Conservation (phyloP, 2,113 vertebrate species). For the Zosterops japonicus region DNA sequence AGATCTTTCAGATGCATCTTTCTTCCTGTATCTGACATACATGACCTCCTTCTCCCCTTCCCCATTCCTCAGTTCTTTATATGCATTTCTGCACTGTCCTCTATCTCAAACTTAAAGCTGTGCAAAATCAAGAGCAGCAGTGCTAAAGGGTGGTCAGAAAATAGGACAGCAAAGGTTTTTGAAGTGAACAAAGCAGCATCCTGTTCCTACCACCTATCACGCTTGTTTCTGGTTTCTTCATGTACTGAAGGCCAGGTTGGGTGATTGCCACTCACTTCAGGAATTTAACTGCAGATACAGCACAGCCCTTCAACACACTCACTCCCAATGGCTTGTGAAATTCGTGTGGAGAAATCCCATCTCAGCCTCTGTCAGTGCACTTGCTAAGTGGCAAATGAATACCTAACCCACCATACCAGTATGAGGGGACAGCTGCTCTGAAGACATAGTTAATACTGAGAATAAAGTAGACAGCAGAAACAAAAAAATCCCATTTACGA, state of each 20-base stretch:
- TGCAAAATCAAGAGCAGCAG: slow-evolving; percentile 23
- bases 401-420: background rate
- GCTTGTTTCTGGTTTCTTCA: slow-evolving; percentile 7
- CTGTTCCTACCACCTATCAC: slow-evolving; percentile 23
- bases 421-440: background rate
- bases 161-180: slow-evolving; percentile 51
- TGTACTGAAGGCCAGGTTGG: background rate
- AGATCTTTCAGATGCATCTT: slow-evolving; percentile 25
- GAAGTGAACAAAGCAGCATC: slow-evolving; percentile 44
- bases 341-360: accelerated
- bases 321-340: background rate
- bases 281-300: background rate
- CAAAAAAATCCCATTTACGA: background rate
- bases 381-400: background rate
- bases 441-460: background rate
- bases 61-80: background rate
- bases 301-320: background rate
- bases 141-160: slow-evolving; percentile 40
- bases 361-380: background rate
- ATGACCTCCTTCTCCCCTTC: background rate
- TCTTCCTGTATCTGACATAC: background rate
- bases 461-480: background rate
- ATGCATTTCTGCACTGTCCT: slow-evolving; percentile 8
- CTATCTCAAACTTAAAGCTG: slow-evolving; percentile 29
- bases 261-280: background rate